Conservation (phyloP, 2,888 invertebrate genomes). For the Octodonta nipae region DNA sequence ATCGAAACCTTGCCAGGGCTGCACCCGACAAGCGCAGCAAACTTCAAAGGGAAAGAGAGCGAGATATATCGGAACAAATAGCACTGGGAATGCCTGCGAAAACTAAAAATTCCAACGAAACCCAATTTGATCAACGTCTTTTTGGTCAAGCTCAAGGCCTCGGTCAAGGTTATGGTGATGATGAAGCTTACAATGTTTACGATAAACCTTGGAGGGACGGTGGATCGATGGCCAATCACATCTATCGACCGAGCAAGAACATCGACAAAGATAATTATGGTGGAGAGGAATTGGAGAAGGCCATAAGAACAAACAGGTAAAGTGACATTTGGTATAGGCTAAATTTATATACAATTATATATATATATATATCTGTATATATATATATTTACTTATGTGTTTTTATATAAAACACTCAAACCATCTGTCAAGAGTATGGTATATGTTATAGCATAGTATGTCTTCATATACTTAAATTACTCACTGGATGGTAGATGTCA, state of each 20-base stretch:
- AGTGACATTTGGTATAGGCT: no score
- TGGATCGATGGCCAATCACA: conserved; percentile 70
- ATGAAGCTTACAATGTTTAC: conserved; percentile 94
- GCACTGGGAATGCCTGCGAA: conserved; percentile 89
- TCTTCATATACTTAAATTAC: no score
- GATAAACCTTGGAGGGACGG: conserved; percentile 95
- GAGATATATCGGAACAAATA: conserved; percentile 97
- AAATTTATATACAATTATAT: no score
- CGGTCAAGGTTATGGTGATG: conserved; percentile 82
- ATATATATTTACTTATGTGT: no score
- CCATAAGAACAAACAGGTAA: conserved; percentile 69
- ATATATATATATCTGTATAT: no score
- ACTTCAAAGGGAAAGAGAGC: conserved; percentile 76
- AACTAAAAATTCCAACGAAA: conserved; percentile 50
- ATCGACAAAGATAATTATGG: conserved; percentile 84
- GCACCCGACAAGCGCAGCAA: conserved; percentile 89
- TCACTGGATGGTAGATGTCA: no score
- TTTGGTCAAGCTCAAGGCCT: conserved; percentile 89
- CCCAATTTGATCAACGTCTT: conserved; percentile 85
- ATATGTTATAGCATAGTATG: no score
- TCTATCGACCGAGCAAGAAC: conserved; percentile 79
- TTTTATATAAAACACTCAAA: no score
- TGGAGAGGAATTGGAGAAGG: conserved; percentile 75
- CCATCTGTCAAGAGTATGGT: no score
- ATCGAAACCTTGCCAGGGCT: conserved; percentile 82